Evolutionary conservation across 2,888 invertebrate genomes (phyloP).

Genomic region (Ametastegia equiseti): DNA sequence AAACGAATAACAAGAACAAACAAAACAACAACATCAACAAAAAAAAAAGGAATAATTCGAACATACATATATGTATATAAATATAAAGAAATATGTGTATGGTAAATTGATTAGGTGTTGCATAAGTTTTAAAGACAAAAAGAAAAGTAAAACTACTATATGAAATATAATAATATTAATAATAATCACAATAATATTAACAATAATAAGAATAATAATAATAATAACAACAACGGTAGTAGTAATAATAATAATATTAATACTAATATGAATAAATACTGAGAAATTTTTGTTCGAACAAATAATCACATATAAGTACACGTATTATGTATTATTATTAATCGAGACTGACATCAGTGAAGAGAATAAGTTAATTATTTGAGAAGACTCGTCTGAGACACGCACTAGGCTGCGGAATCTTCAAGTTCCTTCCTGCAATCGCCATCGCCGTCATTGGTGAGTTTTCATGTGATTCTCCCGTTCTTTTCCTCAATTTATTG

Average conservation of each 20-base stretch:
- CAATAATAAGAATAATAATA: not conserved
- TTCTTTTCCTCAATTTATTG: slow-evolving; percentile 10
- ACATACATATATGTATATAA: not conserved
- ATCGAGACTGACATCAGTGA: slow-evolving; percentile 35
- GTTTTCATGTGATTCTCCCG: slow-evolving; percentile 53
- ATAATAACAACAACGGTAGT: not conserved
- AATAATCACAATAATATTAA: slow-evolving; percentile 1
- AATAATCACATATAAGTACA: slow-evolving; percentile 16
- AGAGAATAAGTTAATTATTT: slow-evolving; percentile 35
- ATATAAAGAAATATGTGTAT: not conserved
- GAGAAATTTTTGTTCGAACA: slow-evolving; percentile 20
- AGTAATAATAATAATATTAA: not conserved
- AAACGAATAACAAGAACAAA: too few species aligned
- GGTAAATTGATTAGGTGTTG: slow-evolving; percentile 31
- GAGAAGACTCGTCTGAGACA: not conserved
- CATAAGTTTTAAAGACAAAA: not conserved
- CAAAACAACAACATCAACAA: too few species aligned
- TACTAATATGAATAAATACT: not conserved
- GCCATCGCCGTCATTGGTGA: slow-evolving; percentile 73
- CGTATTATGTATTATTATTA: not conserved
- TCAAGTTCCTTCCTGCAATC: slow-evolving; percentile 69
- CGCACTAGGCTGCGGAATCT: slow-evolving; percentile 59
- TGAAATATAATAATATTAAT: not conserved
- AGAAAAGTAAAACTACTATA: not conserved
- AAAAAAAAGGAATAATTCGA: not conserved